Evolutionary conservation across 1,140 invertebrate species (phyloP).

Genomic region (Rhyzopertha dominica): DNA sequence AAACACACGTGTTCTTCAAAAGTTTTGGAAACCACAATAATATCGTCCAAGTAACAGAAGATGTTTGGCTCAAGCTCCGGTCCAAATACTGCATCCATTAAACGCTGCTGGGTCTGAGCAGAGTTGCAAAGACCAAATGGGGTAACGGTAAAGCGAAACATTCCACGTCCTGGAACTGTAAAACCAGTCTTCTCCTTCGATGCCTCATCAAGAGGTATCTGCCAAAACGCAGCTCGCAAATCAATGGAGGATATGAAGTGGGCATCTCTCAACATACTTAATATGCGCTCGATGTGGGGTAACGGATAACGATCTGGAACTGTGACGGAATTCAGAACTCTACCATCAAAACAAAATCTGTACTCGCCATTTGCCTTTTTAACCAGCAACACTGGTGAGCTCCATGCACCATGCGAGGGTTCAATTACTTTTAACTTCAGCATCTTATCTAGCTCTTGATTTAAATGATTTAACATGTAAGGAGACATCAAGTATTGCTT

Average conservation of each 20-base stretch:
- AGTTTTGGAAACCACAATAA: conserved; percentile 34
- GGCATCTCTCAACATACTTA: conserved; percentile 33
- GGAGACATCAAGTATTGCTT: conserved; percentile 8
- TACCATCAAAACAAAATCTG: conserved; percentile 41
- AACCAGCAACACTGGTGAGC: conserved; percentile 21
- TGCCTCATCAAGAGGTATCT: conserved; percentile 31
- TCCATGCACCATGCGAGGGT: too few relatives aligned
- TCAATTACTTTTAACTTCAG: too few relatives aligned
- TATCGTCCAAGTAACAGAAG: conserved; percentile 39
- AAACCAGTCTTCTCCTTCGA: conserved; percentile 43
- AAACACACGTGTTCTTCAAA: conserved; percentile 40
- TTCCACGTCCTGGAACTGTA: conserved; percentile 34
- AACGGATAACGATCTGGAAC: conserved; percentile 36
- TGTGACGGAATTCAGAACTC: conserved; percentile 41
- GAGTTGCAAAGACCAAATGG: conserved; percentile 42
- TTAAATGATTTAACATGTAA: conserved; percentile 9
- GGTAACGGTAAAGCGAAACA: conserved; percentile 41
- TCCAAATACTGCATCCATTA: conserved; percentile 41
- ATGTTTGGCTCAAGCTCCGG: conserved; percentile 32
- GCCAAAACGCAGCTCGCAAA: conserved; percentile 39
- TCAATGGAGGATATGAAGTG: conserved; percentile 38
- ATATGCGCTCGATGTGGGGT: conserved; percentile 28
- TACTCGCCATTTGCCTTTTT: conserved; percentile 21
- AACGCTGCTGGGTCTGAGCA: conserved; percentile 41
- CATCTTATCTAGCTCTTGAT: too few relatives aligned